A percentile compares a stretch with the other conserved stretches of the same genome.
These are phyloP conservation scores for Choloepus didactylus DNA, from an alignment of 2,797 vertebrate genomes.

Conservation along the genomic window DNA sequence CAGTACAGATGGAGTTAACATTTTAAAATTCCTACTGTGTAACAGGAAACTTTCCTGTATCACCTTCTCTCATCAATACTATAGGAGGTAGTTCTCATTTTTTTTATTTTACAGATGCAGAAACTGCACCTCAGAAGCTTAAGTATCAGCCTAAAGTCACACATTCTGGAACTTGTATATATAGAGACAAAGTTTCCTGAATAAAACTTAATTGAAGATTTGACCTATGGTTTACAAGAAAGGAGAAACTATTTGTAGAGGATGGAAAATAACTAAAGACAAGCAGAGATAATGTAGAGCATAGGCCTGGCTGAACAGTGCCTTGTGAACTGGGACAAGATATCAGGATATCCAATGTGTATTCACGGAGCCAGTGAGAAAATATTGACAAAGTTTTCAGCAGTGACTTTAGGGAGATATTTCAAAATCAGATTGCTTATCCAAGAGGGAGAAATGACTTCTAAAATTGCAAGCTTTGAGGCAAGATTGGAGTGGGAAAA, in stretches of 20 bases:
- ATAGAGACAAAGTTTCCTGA: not conserved
- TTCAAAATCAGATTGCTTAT: not conserved
- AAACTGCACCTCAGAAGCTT: not conserved
- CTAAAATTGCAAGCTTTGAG: not conserved
- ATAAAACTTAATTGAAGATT: not conserved
- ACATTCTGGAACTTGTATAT: not conserved
- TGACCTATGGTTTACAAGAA: conserved; percentile 14
- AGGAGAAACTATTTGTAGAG: not conserved
- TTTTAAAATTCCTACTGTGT: not conserved
- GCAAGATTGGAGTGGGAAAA: not conserved
- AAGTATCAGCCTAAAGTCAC: not conserved
- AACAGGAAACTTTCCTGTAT: not conserved
- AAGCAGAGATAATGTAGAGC: not conserved
- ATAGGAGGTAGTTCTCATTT: not conserved
- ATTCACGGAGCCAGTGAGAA: not conserved
- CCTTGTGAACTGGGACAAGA: not conserved
- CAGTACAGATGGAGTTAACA: not conserved
- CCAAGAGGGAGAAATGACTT: not conserved
- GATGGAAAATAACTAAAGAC: not conserved
- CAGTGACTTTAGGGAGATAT: not conserved
- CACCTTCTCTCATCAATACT: not conserved
- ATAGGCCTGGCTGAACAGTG: not conserved
- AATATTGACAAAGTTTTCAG: not conserved
- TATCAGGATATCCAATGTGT: not conserved
- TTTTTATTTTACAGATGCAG: not conserved